A percentile compares a stretch with the other conserved stretches of the same genome.
Evolutionary conservation across 2,888 invertebrate genomes (phyloP).

Genomic region (Lingula anatina): DNA sequence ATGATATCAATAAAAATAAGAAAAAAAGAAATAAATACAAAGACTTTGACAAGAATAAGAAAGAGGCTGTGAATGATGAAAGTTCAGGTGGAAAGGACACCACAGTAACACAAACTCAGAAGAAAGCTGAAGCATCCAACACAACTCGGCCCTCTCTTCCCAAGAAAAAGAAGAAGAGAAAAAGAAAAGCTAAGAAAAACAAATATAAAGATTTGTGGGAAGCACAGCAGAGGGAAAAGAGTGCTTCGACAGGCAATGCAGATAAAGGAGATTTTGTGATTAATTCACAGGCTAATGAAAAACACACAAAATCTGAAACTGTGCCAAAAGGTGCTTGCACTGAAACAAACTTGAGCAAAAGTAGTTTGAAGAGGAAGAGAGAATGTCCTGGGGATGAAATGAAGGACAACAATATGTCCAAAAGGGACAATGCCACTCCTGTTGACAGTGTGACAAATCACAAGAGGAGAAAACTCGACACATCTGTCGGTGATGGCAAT

Average conservation of each 20-base stretch:
- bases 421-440: too few species aligned
- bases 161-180: slow-evolving; percentile 1
- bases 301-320: neutral
- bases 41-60: slow-evolving; percentile 13
- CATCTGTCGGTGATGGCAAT: too few species aligned
- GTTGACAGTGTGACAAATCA: too few species aligned
- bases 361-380: slow-evolving; percentile 11
- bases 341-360: slow-evolving; percentile 13
- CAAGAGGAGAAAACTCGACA: too few species aligned
- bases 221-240: neutral
- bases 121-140: neutral
- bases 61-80: neutral
- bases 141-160: too few species aligned
- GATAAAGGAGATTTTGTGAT: neutral
- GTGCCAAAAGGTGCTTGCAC: too few species aligned
- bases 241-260: neutral
- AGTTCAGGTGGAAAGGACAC: neutral
- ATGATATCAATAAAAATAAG: neutral
- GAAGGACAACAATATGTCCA: too few species aligned
- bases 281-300: neutral
- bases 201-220: neutral
- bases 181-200: neutral
- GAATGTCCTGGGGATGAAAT: neutral
- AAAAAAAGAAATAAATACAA: slow-evolving; percentile 23
- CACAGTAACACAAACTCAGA: neutral